Percentiles rank a stretch among this genome's conserved stretches.
phyloP scores from a whole-genome alignment of 2,888 invertebrate species.

The Elysia crispata region DNA sequence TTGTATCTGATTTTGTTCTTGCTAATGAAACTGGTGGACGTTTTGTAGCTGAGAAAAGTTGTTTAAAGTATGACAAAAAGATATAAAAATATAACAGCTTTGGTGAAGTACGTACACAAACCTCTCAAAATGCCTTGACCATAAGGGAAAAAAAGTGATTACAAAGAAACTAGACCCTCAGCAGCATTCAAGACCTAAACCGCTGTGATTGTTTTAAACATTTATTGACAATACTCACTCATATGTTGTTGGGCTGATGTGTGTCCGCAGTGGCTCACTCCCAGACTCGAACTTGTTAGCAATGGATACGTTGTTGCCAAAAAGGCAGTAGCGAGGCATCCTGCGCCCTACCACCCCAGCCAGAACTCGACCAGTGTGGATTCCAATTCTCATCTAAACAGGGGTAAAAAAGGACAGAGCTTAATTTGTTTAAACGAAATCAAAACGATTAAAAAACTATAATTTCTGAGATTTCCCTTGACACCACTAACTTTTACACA shows the following conservation, averaged over 20 bases:
- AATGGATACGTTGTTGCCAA: conserved; percentile 95
- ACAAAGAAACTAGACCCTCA: no score
- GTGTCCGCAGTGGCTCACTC: conserved; percentile 92
- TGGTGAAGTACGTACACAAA: no score
- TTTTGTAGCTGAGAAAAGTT: not conserved
- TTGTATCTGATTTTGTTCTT: no score
- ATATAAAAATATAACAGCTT: no score
- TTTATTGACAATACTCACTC: conserved; percentile 83
- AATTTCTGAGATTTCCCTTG: no score
- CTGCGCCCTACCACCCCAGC: conserved; percentile 96
- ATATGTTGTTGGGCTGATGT: conserved; percentile 94
- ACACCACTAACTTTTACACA: no score
- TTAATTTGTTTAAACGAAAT: not conserved
- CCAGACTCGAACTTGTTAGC: conserved; percentile 97
- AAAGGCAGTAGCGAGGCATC: conserved; percentile 95
- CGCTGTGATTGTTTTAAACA: no score
- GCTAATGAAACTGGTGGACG: not conserved
- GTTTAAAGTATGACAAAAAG: no score
- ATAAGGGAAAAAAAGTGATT: no score
- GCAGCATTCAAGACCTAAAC: no score
- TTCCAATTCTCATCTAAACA: conserved; percentile 93
- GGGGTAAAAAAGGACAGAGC: not conserved
- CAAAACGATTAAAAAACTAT: no score
- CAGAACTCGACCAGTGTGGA: conserved; percentile 94
- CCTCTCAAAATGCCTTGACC: no score